Evolutionary conservation across 2,797 vertebrate species (phyloP), one percentile per base, ranked within the genome.

Genomic region (Antennarius maculatus): DNA sequence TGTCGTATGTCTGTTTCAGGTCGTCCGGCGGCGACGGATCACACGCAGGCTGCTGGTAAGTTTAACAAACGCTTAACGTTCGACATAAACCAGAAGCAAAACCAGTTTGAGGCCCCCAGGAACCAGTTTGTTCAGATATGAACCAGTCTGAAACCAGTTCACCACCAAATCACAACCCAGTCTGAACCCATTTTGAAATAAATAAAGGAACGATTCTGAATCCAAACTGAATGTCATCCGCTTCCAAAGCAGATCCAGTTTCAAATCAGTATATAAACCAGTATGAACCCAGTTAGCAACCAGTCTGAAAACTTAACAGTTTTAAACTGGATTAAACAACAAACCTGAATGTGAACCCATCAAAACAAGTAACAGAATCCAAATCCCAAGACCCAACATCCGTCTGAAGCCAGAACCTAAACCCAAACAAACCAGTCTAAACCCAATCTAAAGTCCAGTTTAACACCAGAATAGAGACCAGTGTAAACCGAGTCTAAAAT

Each of bases 21-120:
- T 85, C 86, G 77, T 72, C 64, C 76, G 75, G 87, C 78, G 34
- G 86, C 73, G 66, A 92, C 86, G 1, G 83, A 88, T 52, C 88
- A 89, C 57, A 83, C 82, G 72, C 90, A 90, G 66, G 63, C 58
- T 69, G 92, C 91, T 92, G 93, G 93, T 94, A 91, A 94, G 92
- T 93, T 85, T 82, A 64, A 83, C 47, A 71, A 37, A 49, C 57
- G 47, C 16, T 61, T 12, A 39, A 39, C 37, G 23, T 23, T 23
- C 2, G 23, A 23, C 37, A 39, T 39, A 39, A 39, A 39, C 37
- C 10, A 39, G 10, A 10, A 39, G 28, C 10, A 8, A 18, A 52
- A 34, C 47, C 9, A 37, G 23, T 37, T 2, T 51, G 10, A 42
- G 12, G 9, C 3, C 3, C 39, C 1, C 39, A 42, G 39, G 3